phyloP scores from a whole-genome alignment of 2,888 invertebrate genomes.

The Cosmia trapezina region DNA sequence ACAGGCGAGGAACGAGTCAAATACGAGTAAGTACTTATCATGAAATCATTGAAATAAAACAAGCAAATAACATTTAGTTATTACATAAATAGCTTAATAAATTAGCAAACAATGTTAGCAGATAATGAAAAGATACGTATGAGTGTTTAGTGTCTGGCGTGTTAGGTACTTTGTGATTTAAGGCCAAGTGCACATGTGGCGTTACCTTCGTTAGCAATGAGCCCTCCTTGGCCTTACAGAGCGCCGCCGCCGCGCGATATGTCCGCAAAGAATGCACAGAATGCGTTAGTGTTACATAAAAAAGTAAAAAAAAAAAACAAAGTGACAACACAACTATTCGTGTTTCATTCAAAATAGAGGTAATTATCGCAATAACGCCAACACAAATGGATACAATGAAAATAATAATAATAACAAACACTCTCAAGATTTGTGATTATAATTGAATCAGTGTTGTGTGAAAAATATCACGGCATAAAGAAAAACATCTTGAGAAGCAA shows the following conservation, averaged over 20 bases:
- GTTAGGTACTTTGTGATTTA: conserved; percentile 33
- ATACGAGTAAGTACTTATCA: neutral
- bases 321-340: conserved; percentile 28
- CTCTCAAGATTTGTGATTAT: neutral
- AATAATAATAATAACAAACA: conserved; percentile 14
- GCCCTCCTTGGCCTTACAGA: conserved; percentile 85
- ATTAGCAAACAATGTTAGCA: conserved; percentile 29
- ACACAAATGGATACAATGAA: neutral
- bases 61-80: conserved; percentile 4
- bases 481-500: neutral
- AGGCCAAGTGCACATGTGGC: conserved; percentile 52
- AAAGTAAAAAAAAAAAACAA: conserved; percentile 47
- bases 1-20: conserved; percentile 14
- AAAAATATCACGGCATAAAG: neutral
- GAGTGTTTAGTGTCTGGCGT: conserved; percentile 23
- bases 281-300: conserved; percentile 78
- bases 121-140: conserved; percentile 23
- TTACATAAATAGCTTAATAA: neutral
- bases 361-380: conserved; percentile 7
- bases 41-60: conserved; percentile 20
- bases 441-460: neutral
- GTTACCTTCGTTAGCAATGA: conserved; percentile 89
- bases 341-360: conserved; percentile 1
- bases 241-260: conserved; percentile 75
- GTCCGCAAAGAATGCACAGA: conserved; percentile 82